Percentiles rank a stretch among this genome's conserved stretches.
Conservation (phyloP, 2,797 vertebrate species). For the Propithecus perrieri region DNA sequence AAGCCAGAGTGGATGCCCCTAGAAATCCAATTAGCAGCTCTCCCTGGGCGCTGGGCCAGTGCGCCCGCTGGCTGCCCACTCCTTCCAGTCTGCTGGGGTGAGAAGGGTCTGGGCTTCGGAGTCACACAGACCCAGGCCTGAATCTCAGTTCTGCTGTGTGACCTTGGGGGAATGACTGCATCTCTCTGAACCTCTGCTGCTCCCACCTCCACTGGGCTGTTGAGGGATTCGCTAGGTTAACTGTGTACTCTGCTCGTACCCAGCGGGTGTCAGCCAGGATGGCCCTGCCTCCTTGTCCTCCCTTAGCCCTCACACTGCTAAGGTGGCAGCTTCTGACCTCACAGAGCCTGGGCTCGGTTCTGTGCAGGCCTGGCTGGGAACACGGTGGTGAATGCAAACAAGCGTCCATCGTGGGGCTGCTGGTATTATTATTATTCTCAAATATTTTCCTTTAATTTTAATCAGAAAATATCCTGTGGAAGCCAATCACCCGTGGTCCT, state of each 20-base stretch:
- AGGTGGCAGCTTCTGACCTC: background rate
- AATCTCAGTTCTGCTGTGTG: background rate
- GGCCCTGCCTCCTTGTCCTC: background rate
- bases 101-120: background rate
- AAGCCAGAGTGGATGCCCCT: background rate
- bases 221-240: rapidly evolving
- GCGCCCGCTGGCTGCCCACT: background rate
- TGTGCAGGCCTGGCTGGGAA: background rate
- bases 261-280: background rate
- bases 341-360: background rate
- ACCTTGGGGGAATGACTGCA: background rate
- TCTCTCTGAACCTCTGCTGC: background rate
- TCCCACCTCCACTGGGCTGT: background rate
- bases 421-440: background rate
- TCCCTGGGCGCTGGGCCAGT: background rate
- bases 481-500: background rate
- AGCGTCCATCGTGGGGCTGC: background rate
- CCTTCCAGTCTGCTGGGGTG: background rate
- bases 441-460: constrained; percentile 17
- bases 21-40: background rate
- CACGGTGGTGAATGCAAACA: background rate
- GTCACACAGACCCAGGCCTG: background rate
- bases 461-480: background rate
- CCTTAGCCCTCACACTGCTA: background rate
- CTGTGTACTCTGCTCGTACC: rapidly evolving